phyloP scores from a whole-genome alignment of 2,797 vertebrate species.

The Acipenser oxyrinchus region DNA sequence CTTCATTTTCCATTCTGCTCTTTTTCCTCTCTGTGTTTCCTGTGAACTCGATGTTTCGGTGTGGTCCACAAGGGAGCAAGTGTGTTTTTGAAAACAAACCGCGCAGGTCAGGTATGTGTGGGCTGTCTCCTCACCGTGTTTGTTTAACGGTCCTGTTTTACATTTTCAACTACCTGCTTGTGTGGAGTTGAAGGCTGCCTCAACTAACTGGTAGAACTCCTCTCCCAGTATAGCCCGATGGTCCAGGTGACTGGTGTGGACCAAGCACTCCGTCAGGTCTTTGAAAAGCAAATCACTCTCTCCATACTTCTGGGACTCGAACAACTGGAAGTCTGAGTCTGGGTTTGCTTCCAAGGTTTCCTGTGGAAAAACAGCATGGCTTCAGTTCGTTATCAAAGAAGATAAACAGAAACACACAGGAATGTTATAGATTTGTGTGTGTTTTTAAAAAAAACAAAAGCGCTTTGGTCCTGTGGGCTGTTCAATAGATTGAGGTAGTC shows the following conservation, averaged over 20 bases:
- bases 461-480: no score
- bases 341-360: constrained; percentile 55
- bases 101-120: not conserved
- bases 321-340: constrained; percentile 65
- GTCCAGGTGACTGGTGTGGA: constrained; percentile 64
- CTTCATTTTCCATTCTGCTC: not conserved
- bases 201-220: constrained; percentile 58
- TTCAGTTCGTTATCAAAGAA: no score
- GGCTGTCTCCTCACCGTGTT: not conserved
- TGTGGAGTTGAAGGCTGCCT: constrained; percentile 75
- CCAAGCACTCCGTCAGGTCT: constrained; percentile 67
- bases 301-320: constrained; percentile 68
- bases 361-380: constrained; percentile 39
- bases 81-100: constrained; percentile 1
- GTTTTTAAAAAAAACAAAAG: no score
- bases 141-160: no score
- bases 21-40: not conserved
- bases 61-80: not conserved
- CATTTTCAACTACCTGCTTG: constrained; percentile 55
- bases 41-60: not conserved
- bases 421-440: no score
- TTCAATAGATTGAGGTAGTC: no score
- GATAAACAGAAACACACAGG: no score
- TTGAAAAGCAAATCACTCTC: constrained; percentile 83
- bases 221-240: constrained; percentile 68